Base-by-base conservation (phyloP, 2,888 invertebrate genomes). In the Synergus gifuensis region DNA sequence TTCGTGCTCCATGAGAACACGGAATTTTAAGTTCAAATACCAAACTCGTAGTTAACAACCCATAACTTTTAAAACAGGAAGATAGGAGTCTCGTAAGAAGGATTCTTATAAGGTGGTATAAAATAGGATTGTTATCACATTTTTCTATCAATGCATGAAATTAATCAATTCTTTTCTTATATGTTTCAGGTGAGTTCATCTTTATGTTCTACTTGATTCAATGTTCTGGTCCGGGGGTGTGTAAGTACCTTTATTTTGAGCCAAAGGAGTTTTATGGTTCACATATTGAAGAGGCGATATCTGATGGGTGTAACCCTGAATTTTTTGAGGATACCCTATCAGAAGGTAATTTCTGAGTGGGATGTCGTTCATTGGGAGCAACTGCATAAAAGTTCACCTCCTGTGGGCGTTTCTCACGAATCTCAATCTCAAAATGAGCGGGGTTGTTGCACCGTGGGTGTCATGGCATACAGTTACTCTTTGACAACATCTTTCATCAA, bases 391-490 rank as follows among this genome's bases (percentile, higher is more conserved):
- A 73, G 54, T 73, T 73, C n/a, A 54, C 12, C 36, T 54, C n/a
- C n/a, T 14, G 73, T 73, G 54, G 73, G 54, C 49, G 73, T 73
- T 73, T 54, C 54, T 54, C n/a, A 40, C 7, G 73, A 73, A 73
- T 73, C 54, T 58, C n/a, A 73, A 73, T 73, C 54, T 58, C n/a
- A 36, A 73, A 73, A 73, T n/a, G 73, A 54, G n/a, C 54, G 49
- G 73, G 54, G 73, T 73, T 73, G 73, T 58, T 58, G 73, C 73
- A 73, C 54, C 36, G 84, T 83, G 78, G 81, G 82, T 83, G 83
- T 83, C 82, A 80, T 83, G 44, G 76, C 82, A 80, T 85, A 86
- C 86, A 85, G 85, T 86, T 85, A 85, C 81, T 79, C 80, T 81
- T 77, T 82, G 83, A 85, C 85, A 85, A 84, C 81, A 22, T 62